These are phyloP conservation scores for Achlya flavicornis DNA, from an alignment of 2,888 invertebrate genomes.

Conservation along the genomic window DNA sequence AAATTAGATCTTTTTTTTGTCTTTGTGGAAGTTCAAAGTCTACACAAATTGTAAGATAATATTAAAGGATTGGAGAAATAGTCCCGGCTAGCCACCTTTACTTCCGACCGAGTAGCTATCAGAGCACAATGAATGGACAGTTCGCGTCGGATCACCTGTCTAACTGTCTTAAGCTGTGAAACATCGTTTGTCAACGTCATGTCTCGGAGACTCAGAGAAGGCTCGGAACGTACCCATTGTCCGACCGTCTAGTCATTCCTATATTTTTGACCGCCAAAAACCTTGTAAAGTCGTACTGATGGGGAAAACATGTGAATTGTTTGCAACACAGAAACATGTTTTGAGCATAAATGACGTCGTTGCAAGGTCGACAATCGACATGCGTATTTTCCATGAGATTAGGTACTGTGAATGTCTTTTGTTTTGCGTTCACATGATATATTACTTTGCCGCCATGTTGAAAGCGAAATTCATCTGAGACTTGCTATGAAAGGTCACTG, in stretches of 20 bases:
- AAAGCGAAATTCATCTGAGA: neutral
- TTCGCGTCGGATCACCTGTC: constrained; percentile 73
- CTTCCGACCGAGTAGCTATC: constrained; percentile 46
- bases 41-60: constrained; percentile 4
- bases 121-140: constrained; percentile 64
- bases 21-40: neutral
- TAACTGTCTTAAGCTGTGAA: constrained; percentile 61
- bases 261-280: constrained; percentile 55
- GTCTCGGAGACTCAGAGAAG: constrained; percentile 48
- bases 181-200: constrained; percentile 72
- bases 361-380: neutral
- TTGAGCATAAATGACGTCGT: neutral
- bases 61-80: constrained; percentile 34
- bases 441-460: neutral
- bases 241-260: constrained; percentile 52
- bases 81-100: constrained; percentile 28
- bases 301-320: neutral
- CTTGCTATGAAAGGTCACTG: neutral
- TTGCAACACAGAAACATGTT: neutral
- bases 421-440: constrained; percentile 32
- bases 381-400: constrained; percentile 21
- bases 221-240: constrained; percentile 62
- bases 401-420: constrained; percentile 34
- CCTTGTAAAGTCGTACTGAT: neutral
- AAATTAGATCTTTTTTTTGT: neutral